Conservation (phyloP, 2,888 invertebrate species). For the Galerucella pusilla region DNA sequence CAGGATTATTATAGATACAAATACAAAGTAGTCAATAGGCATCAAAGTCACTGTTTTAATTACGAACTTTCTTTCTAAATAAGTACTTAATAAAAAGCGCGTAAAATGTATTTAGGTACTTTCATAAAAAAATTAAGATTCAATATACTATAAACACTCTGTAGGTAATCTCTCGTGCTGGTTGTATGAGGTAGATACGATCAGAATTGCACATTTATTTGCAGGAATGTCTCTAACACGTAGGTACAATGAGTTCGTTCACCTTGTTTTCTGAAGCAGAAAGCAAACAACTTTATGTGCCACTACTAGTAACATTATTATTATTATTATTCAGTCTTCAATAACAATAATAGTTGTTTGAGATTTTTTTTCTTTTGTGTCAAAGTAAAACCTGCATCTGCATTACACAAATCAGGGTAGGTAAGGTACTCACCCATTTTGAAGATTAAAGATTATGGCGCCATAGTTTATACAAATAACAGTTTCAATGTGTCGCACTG, state of each 20-base stretch:
- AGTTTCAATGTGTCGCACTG: too few relatives aligned
- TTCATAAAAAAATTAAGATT: background rate
- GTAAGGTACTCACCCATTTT: too few relatives aligned
- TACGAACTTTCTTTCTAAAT: too few relatives aligned
- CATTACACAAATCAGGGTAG: too few relatives aligned
- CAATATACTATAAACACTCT: background rate
- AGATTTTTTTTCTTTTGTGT: background rate
- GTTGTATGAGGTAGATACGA: background rate
- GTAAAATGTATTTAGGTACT: too few relatives aligned
- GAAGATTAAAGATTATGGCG: too few relatives aligned
- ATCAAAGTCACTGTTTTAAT: background rate
- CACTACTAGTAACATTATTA: background rate
- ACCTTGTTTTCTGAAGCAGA: background rate
- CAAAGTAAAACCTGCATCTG: background rate
- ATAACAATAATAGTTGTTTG: background rate
- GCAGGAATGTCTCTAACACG: background rate
- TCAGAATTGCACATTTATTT: background rate
- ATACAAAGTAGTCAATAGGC: background rate
- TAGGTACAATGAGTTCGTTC: background rate
- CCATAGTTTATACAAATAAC: too few relatives aligned
- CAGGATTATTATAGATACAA: background rate
- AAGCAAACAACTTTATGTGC: slow-evolving; percentile 2
- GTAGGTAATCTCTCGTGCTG: background rate
- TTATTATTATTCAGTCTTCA: background rate
- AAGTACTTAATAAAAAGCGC: too few relatives aligned